Percentiles rank a stretch among this genome's conserved stretches.
Conservation (phyloP, 1,140 invertebrate genomes). For the Sarcophaga bullata region DNA sequence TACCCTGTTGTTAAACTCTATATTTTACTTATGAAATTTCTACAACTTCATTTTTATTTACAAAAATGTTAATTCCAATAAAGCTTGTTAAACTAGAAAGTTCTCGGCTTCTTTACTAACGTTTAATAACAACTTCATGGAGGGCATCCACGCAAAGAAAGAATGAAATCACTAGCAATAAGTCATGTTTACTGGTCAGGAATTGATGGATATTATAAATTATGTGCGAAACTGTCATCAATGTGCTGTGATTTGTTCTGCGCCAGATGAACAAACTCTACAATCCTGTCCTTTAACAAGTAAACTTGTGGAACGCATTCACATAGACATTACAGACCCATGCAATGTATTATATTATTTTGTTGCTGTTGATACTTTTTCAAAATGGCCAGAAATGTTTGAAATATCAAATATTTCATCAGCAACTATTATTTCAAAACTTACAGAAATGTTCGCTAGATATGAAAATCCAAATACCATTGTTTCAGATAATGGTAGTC, state of each 20-base stretch:
- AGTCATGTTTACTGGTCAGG: conserved; percentile 68
- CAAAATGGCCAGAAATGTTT: conserved; percentile 56
- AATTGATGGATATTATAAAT: conserved; percentile 66
- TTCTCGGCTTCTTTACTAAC: too few species aligned
- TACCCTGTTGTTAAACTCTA: too few species aligned
- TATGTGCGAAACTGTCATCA: conserved; percentile 57
- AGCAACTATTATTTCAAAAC: conserved; percentile 42
- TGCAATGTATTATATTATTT: conserved; percentile 49
- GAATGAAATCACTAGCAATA: conserved; percentile 68
- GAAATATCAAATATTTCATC: conserved; percentile 42
- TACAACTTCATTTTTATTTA: too few species aligned
- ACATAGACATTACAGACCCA: conserved; percentile 37
- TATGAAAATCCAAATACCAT: neutral
- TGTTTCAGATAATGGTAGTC: conserved; percentile 29
- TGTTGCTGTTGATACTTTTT: conserved; percentile 53
- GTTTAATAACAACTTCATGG: conserved; percentile 66
- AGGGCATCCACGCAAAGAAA: conserved; percentile 67
- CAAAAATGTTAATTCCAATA: too few species aligned
- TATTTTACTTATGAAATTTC: too few species aligned
- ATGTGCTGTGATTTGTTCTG: conserved; percentile 46
- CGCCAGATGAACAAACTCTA: conserved; percentile 46
- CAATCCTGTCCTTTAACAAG: conserved; percentile 52
- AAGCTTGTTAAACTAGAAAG: too few species aligned
- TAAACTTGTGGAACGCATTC: conserved; percentile 46
- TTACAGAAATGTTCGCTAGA: conserved; percentile 2